Conservation (phyloP, 2,113 vertebrate genomes). For the Illadopsis cleaveri region DNA sequence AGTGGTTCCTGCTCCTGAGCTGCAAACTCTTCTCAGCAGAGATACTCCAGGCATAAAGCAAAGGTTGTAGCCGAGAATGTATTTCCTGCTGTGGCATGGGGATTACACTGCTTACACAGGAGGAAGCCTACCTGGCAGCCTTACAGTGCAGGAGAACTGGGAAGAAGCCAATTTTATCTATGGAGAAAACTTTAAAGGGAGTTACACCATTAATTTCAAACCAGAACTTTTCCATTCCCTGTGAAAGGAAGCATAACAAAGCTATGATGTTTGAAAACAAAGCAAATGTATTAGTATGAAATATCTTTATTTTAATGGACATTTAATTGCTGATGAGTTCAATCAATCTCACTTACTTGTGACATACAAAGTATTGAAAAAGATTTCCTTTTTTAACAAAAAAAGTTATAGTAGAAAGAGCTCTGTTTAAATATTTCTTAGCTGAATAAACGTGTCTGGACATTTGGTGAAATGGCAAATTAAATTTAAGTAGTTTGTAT, state of each 20-base stretch:
- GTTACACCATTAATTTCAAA: neutral
- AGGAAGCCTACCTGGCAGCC: neutral
- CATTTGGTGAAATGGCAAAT: neutral
- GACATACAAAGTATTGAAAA: neutral
- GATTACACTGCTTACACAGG: neutral
- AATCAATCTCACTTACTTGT: neutral
- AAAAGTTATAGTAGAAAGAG: neutral
- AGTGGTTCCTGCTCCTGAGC: neutral
- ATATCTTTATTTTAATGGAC: neutral
- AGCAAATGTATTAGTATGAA: neutral
- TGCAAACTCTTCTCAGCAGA: neutral
- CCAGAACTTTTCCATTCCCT: neutral
- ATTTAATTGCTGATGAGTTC: neutral
- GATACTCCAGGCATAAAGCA: neutral
- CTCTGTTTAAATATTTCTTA: neutral
- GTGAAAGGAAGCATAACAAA: neutral
- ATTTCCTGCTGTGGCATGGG: neutral
- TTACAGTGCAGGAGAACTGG: accelerated
- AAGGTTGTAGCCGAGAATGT: neutral
- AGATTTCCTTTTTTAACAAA: neutral
- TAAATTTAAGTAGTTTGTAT: neutral
- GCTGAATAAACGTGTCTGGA: neutral
- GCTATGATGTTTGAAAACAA: neutral
- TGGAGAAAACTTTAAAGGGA: neutral
- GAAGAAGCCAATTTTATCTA: neutral